Conservation (phyloP, 2,888 invertebrate genomes). For the Cistogaster globosa region DNA sequence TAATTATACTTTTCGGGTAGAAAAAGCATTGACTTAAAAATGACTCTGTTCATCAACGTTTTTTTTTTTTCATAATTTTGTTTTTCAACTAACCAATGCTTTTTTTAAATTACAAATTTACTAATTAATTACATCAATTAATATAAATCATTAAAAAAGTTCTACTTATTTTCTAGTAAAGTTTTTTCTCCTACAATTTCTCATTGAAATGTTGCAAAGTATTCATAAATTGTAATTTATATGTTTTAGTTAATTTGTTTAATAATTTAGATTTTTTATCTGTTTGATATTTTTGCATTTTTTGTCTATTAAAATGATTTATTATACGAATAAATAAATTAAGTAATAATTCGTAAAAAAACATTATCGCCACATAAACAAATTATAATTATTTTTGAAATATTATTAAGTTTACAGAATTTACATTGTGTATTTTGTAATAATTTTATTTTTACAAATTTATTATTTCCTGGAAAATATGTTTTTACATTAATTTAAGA, state of each 20-base stretch:
- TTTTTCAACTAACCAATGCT: not conserved
- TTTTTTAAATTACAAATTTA: not conserved
- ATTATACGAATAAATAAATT: constrained; percentile 9
- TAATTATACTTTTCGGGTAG: too few species aligned
- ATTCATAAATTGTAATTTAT: constrained; percentile 33
- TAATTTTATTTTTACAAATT: constrained; percentile 1
- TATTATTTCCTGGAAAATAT: not conserved
- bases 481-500: not conserved
- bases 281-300: not conserved
- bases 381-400: constrained; percentile 22
- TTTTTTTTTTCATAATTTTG: not conserved
- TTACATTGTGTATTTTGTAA: not conserved
- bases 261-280: constrained; percentile 15
- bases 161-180: constrained; percentile 1
- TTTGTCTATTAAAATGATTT: constrained; percentile 32
- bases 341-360: constrained; percentile 1
- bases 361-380: constrained; percentile 16
- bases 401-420: constrained; percentile 4
- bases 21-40: too few species aligned
- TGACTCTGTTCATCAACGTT: too few species aligned
- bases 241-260: constrained; percentile 22
- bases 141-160: constrained; percentile 49
- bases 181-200: not conserved
- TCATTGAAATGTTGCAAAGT: constrained; percentile 7
- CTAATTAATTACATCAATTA: constrained; percentile 60